Base-by-base conservation (phyloP, 1,140 invertebrate species). In the Heliothis virescens region DNA sequence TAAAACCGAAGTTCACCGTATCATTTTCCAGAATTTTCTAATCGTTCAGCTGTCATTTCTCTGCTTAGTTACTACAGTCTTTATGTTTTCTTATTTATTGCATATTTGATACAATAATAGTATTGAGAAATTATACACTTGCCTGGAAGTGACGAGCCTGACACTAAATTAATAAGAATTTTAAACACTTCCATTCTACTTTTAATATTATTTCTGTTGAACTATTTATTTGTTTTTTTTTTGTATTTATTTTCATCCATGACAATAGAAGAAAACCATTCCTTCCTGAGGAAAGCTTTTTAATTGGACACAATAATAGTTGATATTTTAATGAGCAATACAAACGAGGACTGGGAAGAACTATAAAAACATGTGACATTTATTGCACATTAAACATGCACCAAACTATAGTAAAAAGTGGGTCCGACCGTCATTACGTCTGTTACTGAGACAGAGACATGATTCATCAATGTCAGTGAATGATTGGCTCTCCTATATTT, bases 31-130 rank as follows among this genome's bases (percentile, higher is more conserved):
- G 29, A 21, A 50, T 12, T 9, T 7, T 18, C 50, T 55, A 72
- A 72, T 72, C 52, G 55, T 60, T 59, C 72, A 74, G 53, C 72
- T 74, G 72, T 74, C 41, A 15, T 62, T 74, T 74, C 72, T 59
- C 34, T 16, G 34, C 52, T 11, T 11, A 60, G 52, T 72, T 72
- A 57, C 57, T 72, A 72, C 18, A 57, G 52, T 15, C 52, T 29
- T 57, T 5, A 15, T 26, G 3, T 16, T 57, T 41, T 29, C 57
- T 72, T 72, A 21, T 53, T 57, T 15, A 57, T 57, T 29, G 7
- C 15, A 72, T 57, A 12, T 11, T 41, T 29, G 52, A 29, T 57
- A 7, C 11, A 41, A 67, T 34, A 72, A 57, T 34, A 12, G 21
- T 50, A 52, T 52, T 52, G 48, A 69, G 48, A 7, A 41, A 41